Percentiles rank a stretch among this genome's conserved stretches.
phyloP scores from a whole-genome alignment of 2,113 vertebrate species.

The Nesoenas mayeri region DNA sequence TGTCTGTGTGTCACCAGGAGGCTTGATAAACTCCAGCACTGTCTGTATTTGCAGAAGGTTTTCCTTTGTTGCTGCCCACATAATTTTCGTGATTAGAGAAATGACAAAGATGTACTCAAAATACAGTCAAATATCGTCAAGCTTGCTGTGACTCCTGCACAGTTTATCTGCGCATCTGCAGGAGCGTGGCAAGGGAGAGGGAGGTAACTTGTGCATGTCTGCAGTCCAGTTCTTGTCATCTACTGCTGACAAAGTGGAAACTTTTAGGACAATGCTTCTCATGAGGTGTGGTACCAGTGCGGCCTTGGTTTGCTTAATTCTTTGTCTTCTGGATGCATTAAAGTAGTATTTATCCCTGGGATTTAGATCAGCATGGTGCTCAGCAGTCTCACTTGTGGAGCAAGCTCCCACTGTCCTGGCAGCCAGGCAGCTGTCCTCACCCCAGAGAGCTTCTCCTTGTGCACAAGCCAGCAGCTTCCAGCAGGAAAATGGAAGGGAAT shows the following conservation, averaged over 20 bases:
- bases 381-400: not conserved
- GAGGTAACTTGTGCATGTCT: not conserved
- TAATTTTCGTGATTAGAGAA: not conserved
- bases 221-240: not conserved
- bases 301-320: not conserved
- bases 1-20: not conserved
- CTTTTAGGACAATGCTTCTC: not conserved
- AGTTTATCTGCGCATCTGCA: not conserved
- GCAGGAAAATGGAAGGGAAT: not conserved
- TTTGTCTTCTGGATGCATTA: not conserved
- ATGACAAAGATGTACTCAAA: not conserved
- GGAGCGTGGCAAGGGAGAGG: not conserved
- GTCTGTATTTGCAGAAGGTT: not conserved
- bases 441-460: not conserved
- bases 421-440: not conserved
- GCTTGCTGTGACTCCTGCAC: not conserved
- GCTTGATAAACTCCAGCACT: not conserved
- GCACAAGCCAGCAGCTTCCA: not conserved
- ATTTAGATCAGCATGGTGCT: not conserved
- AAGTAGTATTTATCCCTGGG: not conserved
- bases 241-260: not conserved
- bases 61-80: not conserved
- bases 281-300: not conserved
- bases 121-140: not conserved
- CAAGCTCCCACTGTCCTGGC: not conserved